Percentiles rank a stretch among this genome's conserved stretches.
Conservation (phyloP, 2,113 vertebrate genomes). For the Okapia johnstoni region DNA sequence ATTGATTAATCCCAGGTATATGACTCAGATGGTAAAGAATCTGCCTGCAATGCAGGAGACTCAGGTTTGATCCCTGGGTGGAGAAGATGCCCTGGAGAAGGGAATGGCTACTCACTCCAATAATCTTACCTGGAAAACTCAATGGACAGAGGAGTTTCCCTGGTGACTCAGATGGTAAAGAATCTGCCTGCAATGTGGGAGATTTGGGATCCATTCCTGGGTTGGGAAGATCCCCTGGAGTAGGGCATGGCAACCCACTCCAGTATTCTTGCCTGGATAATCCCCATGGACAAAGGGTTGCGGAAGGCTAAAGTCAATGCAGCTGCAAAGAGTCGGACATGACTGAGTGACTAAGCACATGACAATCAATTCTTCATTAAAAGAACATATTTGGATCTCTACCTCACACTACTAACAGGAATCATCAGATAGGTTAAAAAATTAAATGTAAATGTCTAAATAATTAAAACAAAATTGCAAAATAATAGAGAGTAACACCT, state of each 20-base stretch:
- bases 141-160: not conserved
- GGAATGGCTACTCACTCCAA: not conserved
- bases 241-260: not conserved
- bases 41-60: not conserved
- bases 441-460: not conserved
- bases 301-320: not conserved
- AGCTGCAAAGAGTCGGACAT: accelerated
- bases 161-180: not conserved
- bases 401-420: not conserved
- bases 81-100: not conserved
- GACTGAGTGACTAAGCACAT: not conserved
- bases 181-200: not conserved
- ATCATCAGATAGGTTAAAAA: not conserved
- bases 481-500: not conserved
- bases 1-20: not conserved
- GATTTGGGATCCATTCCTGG: not conserved
- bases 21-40: not conserved
- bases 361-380: not conserved
- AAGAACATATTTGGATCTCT: not conserved
- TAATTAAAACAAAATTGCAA: not conserved
- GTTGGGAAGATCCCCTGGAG: not conserved
- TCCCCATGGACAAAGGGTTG: not conserved
- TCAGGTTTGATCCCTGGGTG: not conserved
- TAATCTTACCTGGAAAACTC: not conserved
- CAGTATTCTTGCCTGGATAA: not conserved